phyloP scores from a whole-genome alignment of 2,888 invertebrate species.

The Aproaerema taeniolella region DNA sequence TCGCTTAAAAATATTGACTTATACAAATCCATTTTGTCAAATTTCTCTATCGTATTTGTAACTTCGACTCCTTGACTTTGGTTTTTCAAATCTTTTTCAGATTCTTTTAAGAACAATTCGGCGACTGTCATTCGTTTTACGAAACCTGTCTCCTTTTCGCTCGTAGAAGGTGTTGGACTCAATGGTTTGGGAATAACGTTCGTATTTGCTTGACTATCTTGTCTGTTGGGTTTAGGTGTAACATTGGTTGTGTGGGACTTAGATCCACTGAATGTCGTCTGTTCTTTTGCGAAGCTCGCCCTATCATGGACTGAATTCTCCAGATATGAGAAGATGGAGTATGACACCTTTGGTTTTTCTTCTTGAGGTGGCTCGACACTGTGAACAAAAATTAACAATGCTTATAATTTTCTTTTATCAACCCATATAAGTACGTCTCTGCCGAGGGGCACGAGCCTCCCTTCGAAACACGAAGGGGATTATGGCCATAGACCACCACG shows the following conservation, averaged over 20 bases:
- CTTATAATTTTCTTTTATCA: too few relatives aligned
- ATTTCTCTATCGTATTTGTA: conserved; percentile 61
- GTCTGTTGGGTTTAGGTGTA: conserved; percentile 8
- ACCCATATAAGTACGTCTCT: too few relatives aligned
- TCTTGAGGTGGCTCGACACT: conserved; percentile 59
- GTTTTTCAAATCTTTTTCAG: conserved; percentile 43
- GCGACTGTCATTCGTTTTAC: conserved; percentile 65
- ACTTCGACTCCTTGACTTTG: conserved; percentile 43
- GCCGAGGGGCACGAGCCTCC: too few relatives aligned
- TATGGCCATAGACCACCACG: too few relatives aligned
- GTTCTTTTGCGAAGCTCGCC: conserved; percentile 71
- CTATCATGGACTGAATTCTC: conserved; percentile 78
- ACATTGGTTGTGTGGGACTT: conserved; percentile 34
- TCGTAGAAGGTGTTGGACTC: conserved; percentile 16
- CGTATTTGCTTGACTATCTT: conserved; percentile 1
- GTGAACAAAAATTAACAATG: conserved; percentile 34
- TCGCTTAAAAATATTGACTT: conserved; percentile 93
- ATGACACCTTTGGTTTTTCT: conserved; percentile 79
- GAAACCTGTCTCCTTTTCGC: conserved; percentile 24
- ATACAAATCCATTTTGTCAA: conserved; percentile 85
- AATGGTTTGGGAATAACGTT: conserved; percentile 2
- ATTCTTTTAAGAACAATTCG: conserved; percentile 65
- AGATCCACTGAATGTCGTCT: conserved; percentile 60
- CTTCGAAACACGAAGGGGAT: too few relatives aligned
- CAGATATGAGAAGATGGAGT: conserved; percentile 87